Evolutionary conservation across 2,888 invertebrate species (phyloP).

Genomic region (Pammene fasciana): DNA sequence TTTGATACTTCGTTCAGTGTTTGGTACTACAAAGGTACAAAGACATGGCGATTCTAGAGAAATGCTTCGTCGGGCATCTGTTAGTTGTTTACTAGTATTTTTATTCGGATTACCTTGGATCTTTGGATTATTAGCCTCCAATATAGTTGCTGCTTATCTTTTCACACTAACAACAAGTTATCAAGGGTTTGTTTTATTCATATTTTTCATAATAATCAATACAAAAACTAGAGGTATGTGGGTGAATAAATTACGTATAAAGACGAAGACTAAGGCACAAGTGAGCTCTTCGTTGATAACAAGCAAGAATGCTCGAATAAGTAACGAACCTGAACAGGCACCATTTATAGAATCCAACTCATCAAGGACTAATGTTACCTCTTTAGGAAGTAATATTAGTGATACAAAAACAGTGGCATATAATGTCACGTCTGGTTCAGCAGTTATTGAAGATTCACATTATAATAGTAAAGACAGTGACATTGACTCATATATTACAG

Average conservation of each 20-base stretch:
- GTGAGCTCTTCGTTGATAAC: constrained; percentile 46
- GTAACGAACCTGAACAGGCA: constrained; percentile 21
- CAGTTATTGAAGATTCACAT: constrained; percentile 13
- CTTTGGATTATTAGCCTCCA: constrained; percentile 60
- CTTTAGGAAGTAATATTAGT: constrained; percentile 23
- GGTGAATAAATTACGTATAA: constrained; percentile 50
- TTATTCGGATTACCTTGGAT: constrained; percentile 76
- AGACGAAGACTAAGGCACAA: constrained; percentile 45
- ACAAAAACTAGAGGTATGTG: constrained; percentile 65
- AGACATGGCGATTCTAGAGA: constrained; percentile 58
- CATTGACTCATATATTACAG: constrained; percentile 31
- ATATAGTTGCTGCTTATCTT: constrained; percentile 66
- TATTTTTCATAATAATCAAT: constrained; percentile 74
- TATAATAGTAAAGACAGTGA: constrained; percentile 33
- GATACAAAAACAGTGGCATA: constrained; percentile 13
- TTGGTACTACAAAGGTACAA: constrained; percentile 55
- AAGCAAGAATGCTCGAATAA: constrained; percentile 27
- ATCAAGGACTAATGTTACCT: constrained; percentile 31
- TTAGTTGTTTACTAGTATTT: constrained; percentile 73
- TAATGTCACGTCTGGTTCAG: constrained; percentile 18
- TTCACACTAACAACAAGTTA: constrained; percentile 72
- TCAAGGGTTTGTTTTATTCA: constrained; percentile 76
- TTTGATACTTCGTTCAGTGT: constrained; percentile 66
- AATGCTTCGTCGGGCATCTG: constrained; percentile 64
- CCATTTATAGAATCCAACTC: constrained; percentile 24